Percentiles rank a stretch among this genome's conserved stretches.
Conservation (phyloP, 2,113 vertebrate species). For the Corvus cornix region DNA sequence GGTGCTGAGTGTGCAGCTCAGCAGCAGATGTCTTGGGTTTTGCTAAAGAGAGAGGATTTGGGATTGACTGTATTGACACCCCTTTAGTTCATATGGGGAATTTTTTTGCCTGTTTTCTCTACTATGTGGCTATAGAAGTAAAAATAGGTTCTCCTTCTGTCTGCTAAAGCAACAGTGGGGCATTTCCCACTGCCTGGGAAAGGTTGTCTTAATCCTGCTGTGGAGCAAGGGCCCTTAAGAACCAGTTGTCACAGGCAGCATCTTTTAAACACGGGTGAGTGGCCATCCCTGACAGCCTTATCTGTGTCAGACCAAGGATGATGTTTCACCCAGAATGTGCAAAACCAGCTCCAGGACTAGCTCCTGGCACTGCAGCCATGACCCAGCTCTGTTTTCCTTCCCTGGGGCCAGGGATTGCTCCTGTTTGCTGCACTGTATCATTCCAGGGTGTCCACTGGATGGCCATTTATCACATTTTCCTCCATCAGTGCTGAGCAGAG, state of each 20-base stretch:
- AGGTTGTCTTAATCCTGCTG: not conserved
- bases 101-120: not conserved
- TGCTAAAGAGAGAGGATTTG: not conserved
- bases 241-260: not conserved
- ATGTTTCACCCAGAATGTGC: not conserved
- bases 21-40: not conserved
- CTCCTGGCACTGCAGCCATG: not conserved
- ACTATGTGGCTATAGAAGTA: not conserved
- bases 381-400: not conserved
- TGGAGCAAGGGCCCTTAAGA: not conserved
- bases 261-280: not conserved
- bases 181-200: not conserved
- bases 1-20: not conserved
- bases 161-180: not conserved
- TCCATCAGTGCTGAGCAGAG: not conserved
- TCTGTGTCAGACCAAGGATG: not conserved
- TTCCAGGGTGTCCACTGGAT: not conserved
- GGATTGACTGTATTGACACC: not conserved
- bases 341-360: not conserved
- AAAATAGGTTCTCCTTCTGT: not conserved
- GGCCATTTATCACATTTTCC: not conserved
- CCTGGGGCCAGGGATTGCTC: not conserved
- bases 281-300: not conserved
- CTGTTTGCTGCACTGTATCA: not conserved
- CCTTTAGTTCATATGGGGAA: not conserved